These are phyloP conservation scores for Aphodius sticticus DNA, from an alignment of 2,888 invertebrate species.

Conservation along the genomic window DNA sequence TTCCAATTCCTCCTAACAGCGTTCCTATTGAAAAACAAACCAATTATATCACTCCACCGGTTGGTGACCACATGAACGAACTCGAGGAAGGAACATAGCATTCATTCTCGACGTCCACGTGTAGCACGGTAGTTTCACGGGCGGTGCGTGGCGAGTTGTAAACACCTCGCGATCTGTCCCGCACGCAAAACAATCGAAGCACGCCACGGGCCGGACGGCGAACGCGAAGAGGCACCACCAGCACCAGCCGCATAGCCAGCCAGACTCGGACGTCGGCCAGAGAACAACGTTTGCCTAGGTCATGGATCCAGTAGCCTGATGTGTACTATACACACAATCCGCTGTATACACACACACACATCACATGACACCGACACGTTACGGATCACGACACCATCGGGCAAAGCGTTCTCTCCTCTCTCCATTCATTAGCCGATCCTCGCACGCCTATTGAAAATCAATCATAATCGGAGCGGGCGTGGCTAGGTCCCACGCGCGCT, in stretches of 20 bases:
- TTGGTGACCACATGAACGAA: not conserved
- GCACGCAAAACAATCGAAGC: not conserved
- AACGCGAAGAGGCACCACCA: not conserved
- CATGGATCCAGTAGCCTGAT: not conserved
- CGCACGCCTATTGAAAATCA: not conserved
- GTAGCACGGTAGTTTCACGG: not conserved
- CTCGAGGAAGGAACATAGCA: not conserved
- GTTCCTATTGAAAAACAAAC: too few relatives aligned
- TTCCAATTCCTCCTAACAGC: too few relatives aligned
- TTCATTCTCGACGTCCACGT: not conserved
- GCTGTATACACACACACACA: not conserved
- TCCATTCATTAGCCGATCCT: not conserved
- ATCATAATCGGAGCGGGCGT: not conserved
- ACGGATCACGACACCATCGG: not conserved
- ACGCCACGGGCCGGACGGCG: not conserved
- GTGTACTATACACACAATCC: constrained; percentile 4
- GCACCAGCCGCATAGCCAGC: not conserved
- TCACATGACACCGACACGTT: not conserved
- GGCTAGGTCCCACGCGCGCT: not conserved
- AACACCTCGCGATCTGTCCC: not conserved
- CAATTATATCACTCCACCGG: not conserved
- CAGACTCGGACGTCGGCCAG: not conserved
- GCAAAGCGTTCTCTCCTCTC: not conserved
- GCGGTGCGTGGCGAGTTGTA: not conserved
- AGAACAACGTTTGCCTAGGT: not conserved